These are phyloP conservation scores for Pemphredon lugubris DNA, from an alignment of 2,888 invertebrate genomes.

Conservation along the genomic window DNA sequence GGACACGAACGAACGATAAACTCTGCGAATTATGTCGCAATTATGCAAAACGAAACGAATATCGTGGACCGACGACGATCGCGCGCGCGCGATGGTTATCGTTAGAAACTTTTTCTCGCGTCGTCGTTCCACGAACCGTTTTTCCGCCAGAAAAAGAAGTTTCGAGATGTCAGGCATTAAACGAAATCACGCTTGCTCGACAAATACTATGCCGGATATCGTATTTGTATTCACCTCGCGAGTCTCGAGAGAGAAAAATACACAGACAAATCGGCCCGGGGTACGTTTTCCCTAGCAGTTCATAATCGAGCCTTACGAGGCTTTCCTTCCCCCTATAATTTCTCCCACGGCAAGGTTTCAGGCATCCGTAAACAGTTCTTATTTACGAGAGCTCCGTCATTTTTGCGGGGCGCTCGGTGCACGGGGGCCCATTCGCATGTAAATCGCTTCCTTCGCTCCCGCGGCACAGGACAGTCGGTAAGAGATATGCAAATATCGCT, in stretches of 20 bases:
- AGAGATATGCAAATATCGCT: slow-evolving; percentile 79
- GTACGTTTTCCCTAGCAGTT: slow-evolving; percentile 21
- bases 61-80: slow-evolving; percentile 20
- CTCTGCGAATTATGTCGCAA: slow-evolving; percentile 69
- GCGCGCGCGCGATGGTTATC: too few species aligned
- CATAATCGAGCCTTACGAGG: slow-evolving; percentile 28
- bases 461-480: slow-evolving; percentile 48
- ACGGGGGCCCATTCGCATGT: slow-evolving; percentile 77
- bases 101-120: slow-evolving; percentile 10
- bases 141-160: background rate
- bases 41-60: slow-evolving; percentile 67
- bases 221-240: too few species aligned
- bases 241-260: too few species aligned
- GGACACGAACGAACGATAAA: slow-evolving; percentile 71
- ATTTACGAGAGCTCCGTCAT: slow-evolving; percentile 73
- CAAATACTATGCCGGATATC: too few species aligned
- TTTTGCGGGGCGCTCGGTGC: slow-evolving; percentile 67
- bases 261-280: too few species aligned
- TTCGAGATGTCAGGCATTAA: background rate
- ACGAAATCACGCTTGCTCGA: background rate
- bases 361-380: slow-evolving; percentile 72
- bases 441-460: slow-evolving; percentile 69
- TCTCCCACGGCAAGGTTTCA: slow-evolving; percentile 19
- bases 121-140: background rate
- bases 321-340: slow-evolving; percentile 11